These are phyloP conservation scores for Andrena marginata DNA, from an alignment of 2,888 invertebrate genomes.

Conservation along the genomic window DNA sequence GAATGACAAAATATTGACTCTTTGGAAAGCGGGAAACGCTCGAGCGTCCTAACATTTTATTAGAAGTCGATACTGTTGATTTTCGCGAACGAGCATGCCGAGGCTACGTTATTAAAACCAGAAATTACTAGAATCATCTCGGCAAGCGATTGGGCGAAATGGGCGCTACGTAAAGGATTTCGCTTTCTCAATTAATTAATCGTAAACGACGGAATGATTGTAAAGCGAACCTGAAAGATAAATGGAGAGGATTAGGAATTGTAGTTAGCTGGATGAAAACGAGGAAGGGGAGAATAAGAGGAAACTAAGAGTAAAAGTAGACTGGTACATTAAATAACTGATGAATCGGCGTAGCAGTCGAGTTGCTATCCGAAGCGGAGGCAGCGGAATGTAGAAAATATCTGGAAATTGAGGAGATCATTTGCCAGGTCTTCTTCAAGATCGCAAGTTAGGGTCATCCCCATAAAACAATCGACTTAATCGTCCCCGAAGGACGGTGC, in stretches of 20 bases:
- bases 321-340: neutral
- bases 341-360: neutral
- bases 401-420: neutral
- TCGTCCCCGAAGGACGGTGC: constrained; percentile 65
- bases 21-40: neutral
- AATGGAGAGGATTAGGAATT: neutral
- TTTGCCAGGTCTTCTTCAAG: constrained; percentile 20
- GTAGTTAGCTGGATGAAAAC: neutral
- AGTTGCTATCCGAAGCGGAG: neutral
- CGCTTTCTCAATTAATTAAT: neutral
- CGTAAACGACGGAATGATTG: neutral
- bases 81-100: neutral
- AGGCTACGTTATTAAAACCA: neutral
- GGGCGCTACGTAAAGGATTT: neutral
- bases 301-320: neutral
- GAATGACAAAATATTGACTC: constrained; percentile 12
- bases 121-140: no score
- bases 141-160: neutral
- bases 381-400: neutral
- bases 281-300: neutral
- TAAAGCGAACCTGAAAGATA: no score
- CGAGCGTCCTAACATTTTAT: neutral
- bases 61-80: neutral
- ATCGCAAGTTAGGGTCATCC: constrained; percentile 52
- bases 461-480: constrained; percentile 75